phyloP scores from a whole-genome alignment of 2,113 vertebrate species.

The Henicopernis longicauda region DNA sequence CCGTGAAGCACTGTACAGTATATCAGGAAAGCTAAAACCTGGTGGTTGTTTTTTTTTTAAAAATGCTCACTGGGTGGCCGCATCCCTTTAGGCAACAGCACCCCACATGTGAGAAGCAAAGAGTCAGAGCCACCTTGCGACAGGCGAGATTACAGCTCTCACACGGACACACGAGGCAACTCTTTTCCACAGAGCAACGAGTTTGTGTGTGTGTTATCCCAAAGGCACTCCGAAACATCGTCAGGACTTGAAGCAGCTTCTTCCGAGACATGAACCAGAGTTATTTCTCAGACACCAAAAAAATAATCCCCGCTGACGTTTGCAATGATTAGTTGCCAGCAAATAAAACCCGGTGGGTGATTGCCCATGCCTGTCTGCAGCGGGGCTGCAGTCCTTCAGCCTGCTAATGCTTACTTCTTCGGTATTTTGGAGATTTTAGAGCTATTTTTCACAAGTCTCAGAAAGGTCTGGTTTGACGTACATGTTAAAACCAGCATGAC shows the following conservation, averaged over 20 bases:
- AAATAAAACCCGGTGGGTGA: not conserved
- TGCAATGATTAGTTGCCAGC: not conserved
- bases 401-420: not conserved
- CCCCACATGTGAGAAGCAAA: not conserved
- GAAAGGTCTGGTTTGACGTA: not conserved
- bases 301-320: not conserved
- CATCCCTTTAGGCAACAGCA: not conserved
- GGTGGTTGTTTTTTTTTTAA: not conserved
- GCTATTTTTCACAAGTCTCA: not conserved
- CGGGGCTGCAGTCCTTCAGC: not conserved
- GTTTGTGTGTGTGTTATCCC: not conserved
- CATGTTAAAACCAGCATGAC: not conserved
- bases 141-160: not conserved
- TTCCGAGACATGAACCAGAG: not conserved
- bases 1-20: fast-evolving
- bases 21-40: not conserved
- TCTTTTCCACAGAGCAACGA: not conserved
- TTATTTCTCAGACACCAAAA: not conserved
- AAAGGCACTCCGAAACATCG: not conserved
- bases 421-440: not conserved
- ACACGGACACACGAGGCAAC: not conserved
- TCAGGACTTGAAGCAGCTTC: not conserved
- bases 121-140: not conserved
- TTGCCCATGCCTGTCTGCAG: not conserved
- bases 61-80: not conserved